Base-by-base conservation (phyloP, 2,888 invertebrate genomes). In the Ichneumoninae sp. region DNA sequence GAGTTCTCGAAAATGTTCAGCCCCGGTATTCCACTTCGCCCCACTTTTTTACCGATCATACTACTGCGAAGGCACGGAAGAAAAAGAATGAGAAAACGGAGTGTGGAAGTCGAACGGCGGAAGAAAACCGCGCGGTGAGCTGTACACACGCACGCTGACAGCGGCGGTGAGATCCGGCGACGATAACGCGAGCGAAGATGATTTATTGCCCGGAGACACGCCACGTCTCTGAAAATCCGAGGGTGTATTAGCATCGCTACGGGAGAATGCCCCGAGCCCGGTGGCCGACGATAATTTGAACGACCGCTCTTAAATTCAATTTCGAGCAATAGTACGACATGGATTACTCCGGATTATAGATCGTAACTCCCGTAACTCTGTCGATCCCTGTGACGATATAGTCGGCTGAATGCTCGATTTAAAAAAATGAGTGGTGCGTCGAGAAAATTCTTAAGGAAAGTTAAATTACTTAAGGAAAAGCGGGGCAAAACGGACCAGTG, bases 181-280 rank as follows among this genome's bases (percentile, higher is more conserved):
- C 89, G 90, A 86, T 80, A 82, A 19, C 69, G 50, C 87, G 88
- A 87, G 89, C 86, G 89, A 91, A 90, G 89, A 92, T 92, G 92
- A 92, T 92, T 92, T 91, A 92, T 90, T 89, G 87, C 83, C 86
- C 81, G 77, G 85, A 87, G 90, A 90, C 92, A 91, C 89, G 92
- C 90, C 88, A 91, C 81, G 81, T 82, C 81, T 16, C 57, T 50
- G 75, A 16, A 63, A 57, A 83, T 75, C 63, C 54, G 57, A 52
- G 68, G 52, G 44, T 66, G 50, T 73, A 60, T 69, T 82, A 71
- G 54, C 60, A 65, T 47, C 44, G 47, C 47, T 47, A 33, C 44
- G 60, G 19, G 57, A 57, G 47, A 63, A 33, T 13, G 54, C 22
- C 26, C 40, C 71, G 52, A 54, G 57, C 63, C 52, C 36, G 36